Percentiles rank a stretch among this genome's conserved stretches.
phyloP scores from a whole-genome alignment of 2,888 invertebrate species.

The Lasioglossum leucozonium region DNA sequence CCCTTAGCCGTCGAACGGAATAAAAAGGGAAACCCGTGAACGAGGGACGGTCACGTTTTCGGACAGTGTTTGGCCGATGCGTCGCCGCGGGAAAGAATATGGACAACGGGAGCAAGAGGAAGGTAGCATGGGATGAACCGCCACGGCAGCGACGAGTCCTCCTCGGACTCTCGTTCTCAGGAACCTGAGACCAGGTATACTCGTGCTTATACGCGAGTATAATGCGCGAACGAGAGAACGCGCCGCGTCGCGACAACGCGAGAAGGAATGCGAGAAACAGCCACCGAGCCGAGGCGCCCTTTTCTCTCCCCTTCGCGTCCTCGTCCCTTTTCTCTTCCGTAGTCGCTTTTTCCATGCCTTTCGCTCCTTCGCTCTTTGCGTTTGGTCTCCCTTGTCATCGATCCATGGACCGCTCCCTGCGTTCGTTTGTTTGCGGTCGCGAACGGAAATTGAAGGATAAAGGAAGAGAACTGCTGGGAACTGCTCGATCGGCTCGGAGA shows the following conservation, averaged over 20 bases:
- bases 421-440: not conserved
- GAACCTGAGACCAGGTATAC: conserved; percentile 76
- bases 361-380: not conserved
- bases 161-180: conserved; percentile 74
- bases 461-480: not conserved
- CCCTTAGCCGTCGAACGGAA: not conserved
- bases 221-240: conserved; percentile 64
- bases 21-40: not conserved
- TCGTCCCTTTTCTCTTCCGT: not conserved
- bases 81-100: not conserved
- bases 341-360: not conserved
- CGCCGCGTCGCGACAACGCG: conserved; percentile 55
- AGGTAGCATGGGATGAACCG: conserved; percentile 67
- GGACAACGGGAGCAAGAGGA: conserved; percentile 35
- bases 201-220: conserved; percentile 44
- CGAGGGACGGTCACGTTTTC: conserved; percentile 4
- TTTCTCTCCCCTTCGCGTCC: not conserved
- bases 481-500: not conserved
- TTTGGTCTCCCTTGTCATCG: not conserved
- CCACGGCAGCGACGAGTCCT: conserved; percentile 62
- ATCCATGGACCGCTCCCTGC: not conserved
- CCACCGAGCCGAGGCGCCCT: conserved; percentile 37
- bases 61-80: not conserved
- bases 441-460: not conserved
- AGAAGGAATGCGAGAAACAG: conserved; percentile 50